Evolutionary conservation across 53 echinoderm and acorn worm genomes (phyloP).

Genomic region (Holothuria leucospilota): DNA sequence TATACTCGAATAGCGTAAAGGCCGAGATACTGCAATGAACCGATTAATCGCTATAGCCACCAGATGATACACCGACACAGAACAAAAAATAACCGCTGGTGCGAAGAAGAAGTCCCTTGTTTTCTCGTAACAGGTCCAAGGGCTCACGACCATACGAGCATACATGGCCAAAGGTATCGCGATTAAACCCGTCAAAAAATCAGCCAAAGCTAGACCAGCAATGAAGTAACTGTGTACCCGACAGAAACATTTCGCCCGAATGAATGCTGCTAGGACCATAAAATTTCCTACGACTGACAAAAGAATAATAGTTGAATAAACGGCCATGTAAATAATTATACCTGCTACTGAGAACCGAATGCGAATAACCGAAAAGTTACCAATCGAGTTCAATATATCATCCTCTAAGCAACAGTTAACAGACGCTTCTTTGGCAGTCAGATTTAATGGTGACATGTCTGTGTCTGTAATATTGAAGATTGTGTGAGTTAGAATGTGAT

Average conservation of each 20-base stretch:
- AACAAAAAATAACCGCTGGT: constrained; percentile 21
- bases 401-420: too few relatives aligned
- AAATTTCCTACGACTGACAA: constrained; percentile 21
- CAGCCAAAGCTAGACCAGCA: constrained; percentile 25
- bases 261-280: constrained; percentile 8
- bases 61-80: constrained; percentile 18
- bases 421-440: too few relatives aligned
- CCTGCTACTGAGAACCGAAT: not conserved
- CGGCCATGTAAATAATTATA: not conserved
- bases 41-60: constrained; percentile 21
- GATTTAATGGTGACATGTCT: too few relatives aligned
- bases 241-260: constrained; percentile 4
- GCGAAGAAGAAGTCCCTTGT: constrained; percentile 23
- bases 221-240: constrained; percentile 31
- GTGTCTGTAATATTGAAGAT: too few relatives aligned
- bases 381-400: too few relatives aligned
- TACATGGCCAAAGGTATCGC: constrained; percentile 34
- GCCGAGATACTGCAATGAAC: constrained; percentile 14
- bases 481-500: too few relatives aligned
- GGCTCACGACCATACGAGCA: constrained; percentile 4
- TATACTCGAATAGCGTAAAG: constrained; percentile 6
- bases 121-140: constrained; percentile 1
- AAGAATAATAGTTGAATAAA: not conserved
- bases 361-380: too few relatives aligned
- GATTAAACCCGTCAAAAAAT: constrained; percentile 23